phyloP scores from a whole-genome alignment of 1,140 invertebrate species.

The Steinernema khuongi region DNA sequence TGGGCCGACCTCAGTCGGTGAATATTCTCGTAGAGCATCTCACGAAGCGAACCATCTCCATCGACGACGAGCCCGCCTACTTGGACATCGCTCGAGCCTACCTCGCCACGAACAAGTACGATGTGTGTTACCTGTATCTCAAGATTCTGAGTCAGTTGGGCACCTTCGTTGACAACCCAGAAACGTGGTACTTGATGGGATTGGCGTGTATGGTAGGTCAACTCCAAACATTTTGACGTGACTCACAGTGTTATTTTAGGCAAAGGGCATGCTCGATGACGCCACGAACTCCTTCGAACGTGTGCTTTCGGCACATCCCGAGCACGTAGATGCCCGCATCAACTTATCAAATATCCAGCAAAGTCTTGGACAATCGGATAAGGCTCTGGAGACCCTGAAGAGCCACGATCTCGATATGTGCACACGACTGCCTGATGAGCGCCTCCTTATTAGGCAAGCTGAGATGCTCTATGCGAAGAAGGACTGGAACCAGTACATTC shows the following conservation, averaged over 20 bases:
- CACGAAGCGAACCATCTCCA: slow-evolving; percentile 29
- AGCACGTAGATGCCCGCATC: slow-evolving; percentile 52
- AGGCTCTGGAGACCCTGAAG: slow-evolving; percentile 48
- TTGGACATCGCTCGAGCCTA: slow-evolving; percentile 41
- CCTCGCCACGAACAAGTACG: slow-evolving; percentile 14
- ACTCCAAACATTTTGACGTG: no score
- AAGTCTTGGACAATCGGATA: slow-evolving; percentile 41
- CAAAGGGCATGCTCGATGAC: slow-evolving; percentile 29
- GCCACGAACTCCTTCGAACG: slow-evolving; percentile 41
- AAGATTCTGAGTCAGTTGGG: slow-evolving; percentile 21
- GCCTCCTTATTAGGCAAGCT: slow-evolving; percentile 51
- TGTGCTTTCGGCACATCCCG: slow-evolving; percentile 41
- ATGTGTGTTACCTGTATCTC: slow-evolving; percentile 17
- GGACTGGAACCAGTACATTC: slow-evolving; percentile 42
- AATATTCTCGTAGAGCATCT: slow-evolving; percentile 36
- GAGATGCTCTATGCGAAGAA: slow-evolving; percentile 46
- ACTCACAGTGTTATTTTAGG: slow-evolving; percentile 25
- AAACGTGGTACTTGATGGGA: slow-evolving; percentile 28
- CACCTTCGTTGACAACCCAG: slow-evolving; percentile 20
- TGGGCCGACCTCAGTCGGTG: slow-evolving; percentile 29
- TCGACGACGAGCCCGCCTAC: slow-evolving; percentile 39
- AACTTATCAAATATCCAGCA: slow-evolving; percentile 55
- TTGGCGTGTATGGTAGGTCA: not conserved
- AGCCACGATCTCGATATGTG: slow-evolving; percentile 50
- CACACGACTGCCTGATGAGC: slow-evolving; percentile 49